phyloP scores from a whole-genome alignment of 1,140 invertebrate species.

The Protaetia brevitarsis region DNA sequence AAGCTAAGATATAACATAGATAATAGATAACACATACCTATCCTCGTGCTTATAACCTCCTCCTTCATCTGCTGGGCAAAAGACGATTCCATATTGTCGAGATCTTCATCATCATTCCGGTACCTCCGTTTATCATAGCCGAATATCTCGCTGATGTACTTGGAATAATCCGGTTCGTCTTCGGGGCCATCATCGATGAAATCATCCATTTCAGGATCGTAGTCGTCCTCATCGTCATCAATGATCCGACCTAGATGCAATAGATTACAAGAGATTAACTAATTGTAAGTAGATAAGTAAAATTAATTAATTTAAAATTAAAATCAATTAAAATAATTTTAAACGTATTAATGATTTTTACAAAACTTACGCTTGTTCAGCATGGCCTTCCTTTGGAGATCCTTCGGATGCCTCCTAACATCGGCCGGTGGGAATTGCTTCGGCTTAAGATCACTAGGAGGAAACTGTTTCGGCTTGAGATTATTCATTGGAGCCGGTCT shows the following conservation, averaged over 20 bases:
- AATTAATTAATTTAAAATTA: no score
- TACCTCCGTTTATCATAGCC: conserved; percentile 81
- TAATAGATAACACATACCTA: conserved; percentile 58
- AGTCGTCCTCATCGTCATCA: conserved; percentile 68
- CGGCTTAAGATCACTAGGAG: conserved; percentile 43
- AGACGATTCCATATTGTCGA: conserved; percentile 78
- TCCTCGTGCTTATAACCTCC: conserved; percentile 78
- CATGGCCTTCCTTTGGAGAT: conserved; percentile 44
- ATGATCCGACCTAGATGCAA: conserved; percentile 62
- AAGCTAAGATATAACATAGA: no score
- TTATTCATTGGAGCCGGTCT: conserved; percentile 49
- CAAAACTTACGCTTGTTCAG: conserved; percentile 39
- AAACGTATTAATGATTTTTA: no score
- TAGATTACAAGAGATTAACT: no score
- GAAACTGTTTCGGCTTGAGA: conserved; percentile 35
- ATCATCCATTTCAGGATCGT: conserved; percentile 88
- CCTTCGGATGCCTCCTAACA: conserved; percentile 51
- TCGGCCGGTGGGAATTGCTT: conserved; percentile 52
- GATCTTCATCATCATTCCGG: conserved; percentile 66
- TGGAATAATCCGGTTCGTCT: conserved; percentile 70
- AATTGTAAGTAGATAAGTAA: no score
- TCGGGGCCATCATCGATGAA: conserved; percentile 84
- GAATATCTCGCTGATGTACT: conserved; percentile 84
- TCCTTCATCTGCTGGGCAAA: conserved; percentile 81
- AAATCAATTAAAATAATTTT: no score